Conservation (phyloP, 2,113 vertebrate genomes). For the Regulus satrapa region DNA sequence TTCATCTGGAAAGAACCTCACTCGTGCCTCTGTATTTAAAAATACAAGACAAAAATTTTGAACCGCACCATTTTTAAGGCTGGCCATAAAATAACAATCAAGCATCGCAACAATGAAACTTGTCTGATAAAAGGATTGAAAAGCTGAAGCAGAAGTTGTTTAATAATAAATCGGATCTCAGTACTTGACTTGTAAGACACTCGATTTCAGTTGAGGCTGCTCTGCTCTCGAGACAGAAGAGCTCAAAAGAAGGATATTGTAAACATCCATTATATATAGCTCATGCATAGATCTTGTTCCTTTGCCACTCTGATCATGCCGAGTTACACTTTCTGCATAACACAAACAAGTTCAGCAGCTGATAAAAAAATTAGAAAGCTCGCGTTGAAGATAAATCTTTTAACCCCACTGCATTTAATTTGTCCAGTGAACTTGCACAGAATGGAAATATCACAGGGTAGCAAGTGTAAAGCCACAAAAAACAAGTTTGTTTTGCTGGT, state of each 20-base stretch:
- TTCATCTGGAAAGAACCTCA: neutral
- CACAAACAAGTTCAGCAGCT: neutral
- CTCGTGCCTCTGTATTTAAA: neutral
- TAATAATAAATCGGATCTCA: conserved; percentile 11
- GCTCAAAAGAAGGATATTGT: neutral
- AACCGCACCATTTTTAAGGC: neutral
- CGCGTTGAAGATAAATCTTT: neutral
- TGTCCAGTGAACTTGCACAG: neutral
- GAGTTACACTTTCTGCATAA: neutral
- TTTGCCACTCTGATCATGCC: neutral
- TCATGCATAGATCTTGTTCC: neutral
- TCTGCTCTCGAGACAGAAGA: neutral
- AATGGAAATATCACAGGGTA: neutral
- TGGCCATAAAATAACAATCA: neutral
- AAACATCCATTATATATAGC: neutral
- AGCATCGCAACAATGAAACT: neutral
- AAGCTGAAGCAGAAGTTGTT: neutral
- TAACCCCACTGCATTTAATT: accelerated
- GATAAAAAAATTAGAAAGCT: neutral
- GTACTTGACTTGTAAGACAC: neutral
- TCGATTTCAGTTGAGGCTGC: neutral
- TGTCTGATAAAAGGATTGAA: neutral
- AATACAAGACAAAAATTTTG: neutral
- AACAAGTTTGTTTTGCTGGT: neutral
- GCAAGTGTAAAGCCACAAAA: neutral